Conservation (phyloP, 2,113 vertebrate species). For the Cacatua alba region DNA sequence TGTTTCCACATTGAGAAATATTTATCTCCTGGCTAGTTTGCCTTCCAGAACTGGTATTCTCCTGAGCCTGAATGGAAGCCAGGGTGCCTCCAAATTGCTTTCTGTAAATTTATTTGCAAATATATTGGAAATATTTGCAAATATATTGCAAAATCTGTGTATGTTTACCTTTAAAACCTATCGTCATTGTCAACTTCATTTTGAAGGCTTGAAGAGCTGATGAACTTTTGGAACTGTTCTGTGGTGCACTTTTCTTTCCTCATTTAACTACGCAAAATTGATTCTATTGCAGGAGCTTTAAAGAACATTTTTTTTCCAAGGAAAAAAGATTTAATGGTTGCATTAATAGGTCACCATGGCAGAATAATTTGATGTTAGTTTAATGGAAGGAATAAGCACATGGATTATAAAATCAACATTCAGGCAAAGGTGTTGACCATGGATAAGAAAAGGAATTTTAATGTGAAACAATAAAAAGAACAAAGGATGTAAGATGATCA, state of each 20-base stretch:
- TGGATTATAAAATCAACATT: background rate
- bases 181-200: background rate
- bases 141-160: background rate
- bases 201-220: background rate
- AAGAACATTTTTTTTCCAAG: background rate
- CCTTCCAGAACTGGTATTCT: background rate
- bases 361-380: background rate
- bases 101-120: background rate
- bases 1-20: background rate
- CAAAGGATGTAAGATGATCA: background rate
- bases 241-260: background rate
- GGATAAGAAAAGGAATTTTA: background rate
- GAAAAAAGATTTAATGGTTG: background rate
- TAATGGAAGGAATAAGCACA: background rate
- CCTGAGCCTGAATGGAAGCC: background rate
- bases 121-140: background rate
- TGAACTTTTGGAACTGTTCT: background rate
- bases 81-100: background rate
- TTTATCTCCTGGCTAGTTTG: background rate
- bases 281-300: background rate
- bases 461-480: background rate
- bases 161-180: background rate
- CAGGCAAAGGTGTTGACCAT: background rate
- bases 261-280: background rate
- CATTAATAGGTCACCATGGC: background rate